phyloP scores from a whole-genome alignment of 2,888 invertebrate genomes.

The Parasteatoda lunata region DNA sequence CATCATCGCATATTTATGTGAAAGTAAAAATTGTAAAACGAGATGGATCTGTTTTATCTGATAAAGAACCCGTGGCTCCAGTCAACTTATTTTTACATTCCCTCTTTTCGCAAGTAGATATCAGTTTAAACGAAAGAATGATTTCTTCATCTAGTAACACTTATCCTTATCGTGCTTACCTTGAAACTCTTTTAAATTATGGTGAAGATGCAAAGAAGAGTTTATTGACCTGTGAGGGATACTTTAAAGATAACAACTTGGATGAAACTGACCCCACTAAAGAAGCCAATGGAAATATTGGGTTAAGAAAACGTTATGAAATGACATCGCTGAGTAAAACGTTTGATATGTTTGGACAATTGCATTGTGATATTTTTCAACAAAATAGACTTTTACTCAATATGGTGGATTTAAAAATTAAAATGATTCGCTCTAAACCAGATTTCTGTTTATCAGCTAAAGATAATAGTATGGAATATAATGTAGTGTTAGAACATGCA shows the following conservation, averaged over 20 bases:
- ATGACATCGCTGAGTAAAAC: neutral
- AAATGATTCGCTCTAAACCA: constrained; percentile 28
- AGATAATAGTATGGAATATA: neutral
- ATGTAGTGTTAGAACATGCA: constrained; percentile 23
- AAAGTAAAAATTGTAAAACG: constrained; percentile 44
- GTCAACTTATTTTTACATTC: constrained; percentile 43
- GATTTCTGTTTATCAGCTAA: constrained; percentile 22
- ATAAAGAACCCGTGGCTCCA: constrained; percentile 20
- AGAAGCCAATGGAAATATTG: neutral
- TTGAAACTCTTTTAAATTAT: constrained; percentile 39
- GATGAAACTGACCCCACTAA: neutral
- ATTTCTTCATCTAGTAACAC: constrained; percentile 19
- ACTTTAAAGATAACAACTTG: constrained; percentile 22
- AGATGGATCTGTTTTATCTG: neutral
- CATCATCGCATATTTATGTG: constrained; percentile 17
- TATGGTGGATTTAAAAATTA: constrained; percentile 33
- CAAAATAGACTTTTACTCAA: constrained; percentile 26
- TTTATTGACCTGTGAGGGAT: constrained; percentile 11
- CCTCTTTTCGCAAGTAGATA: constrained; percentile 43
- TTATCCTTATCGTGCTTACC: constrained; percentile 23
- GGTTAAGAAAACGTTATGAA: constrained; percentile 24
- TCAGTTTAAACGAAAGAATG: constrained; percentile 29
- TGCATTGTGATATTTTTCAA: constrained; percentile 41
- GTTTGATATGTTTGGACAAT: constrained; percentile 44
- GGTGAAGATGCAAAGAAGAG: constrained; percentile 21